A percentile compares a stretch with the other conserved stretches of the same genome.
phyloP scores from a whole-genome alignment of 2,888 invertebrate genomes.

The Myopa testacea region DNA sequence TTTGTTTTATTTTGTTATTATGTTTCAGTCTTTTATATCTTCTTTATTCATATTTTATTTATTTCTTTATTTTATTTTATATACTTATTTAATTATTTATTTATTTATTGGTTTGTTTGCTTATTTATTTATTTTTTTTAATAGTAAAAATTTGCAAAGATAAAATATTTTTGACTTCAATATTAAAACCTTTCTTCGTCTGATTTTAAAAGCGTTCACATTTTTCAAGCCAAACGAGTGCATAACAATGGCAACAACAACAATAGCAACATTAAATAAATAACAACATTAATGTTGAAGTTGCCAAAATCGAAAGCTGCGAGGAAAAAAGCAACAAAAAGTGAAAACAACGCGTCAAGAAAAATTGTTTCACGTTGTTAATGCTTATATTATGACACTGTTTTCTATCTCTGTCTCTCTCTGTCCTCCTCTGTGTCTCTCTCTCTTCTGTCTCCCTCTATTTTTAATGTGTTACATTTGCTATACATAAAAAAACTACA shows the following conservation, averaged over 20 bases:
- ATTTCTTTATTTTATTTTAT: neutral
- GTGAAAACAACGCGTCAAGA: neutral
- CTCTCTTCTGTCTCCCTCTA: neutral
- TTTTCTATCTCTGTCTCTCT: too few relatives aligned
- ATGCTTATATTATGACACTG: neutral
- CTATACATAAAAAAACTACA: neutral
- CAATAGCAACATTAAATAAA: neutral
- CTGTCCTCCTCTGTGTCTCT: neutral
- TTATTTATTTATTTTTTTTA: too few relatives aligned
- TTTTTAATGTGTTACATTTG: neutral
- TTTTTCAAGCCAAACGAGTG: neutral
- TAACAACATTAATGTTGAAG: constrained; percentile 6
- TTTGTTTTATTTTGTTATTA: neutral
- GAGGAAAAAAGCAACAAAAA: neutral
- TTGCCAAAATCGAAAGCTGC: constrained; percentile 14
- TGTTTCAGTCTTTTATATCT: neutral
- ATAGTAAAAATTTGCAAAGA: too few relatives aligned
- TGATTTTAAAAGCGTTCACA: too few relatives aligned
- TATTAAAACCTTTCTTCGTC: too few relatives aligned
- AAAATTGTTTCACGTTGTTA: neutral
- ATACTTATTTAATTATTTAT: neutral
- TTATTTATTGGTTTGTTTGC: neutral
- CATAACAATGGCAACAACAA: neutral
- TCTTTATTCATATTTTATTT: neutral
- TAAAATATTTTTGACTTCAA: too few relatives aligned